A percentile compares a stretch with the other conserved stretches of the same genome.
Evolutionary conservation across 2,888 invertebrate species (phyloP).

Genomic region (Leptinotarsa haldemani): DNA sequence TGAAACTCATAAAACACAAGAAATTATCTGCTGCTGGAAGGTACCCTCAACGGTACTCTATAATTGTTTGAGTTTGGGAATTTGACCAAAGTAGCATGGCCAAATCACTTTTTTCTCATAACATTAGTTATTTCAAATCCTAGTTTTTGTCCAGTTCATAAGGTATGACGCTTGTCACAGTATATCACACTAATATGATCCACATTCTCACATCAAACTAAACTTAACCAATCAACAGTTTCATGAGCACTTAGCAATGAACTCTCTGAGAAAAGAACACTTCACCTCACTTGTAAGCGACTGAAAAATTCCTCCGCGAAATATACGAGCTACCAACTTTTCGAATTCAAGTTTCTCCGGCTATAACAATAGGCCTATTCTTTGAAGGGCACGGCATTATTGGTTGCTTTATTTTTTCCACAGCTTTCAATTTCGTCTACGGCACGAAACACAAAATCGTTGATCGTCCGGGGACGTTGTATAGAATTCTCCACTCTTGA

Average conservation of each 20-base stretch:
- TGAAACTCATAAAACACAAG: too few species aligned
- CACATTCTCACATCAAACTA: too few species aligned
- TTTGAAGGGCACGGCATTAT: constrained; percentile 11
- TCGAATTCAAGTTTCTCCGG: constrained; percentile 2
- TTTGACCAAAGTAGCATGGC: too few species aligned
- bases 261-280: background rate
- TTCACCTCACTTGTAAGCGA: background rate
- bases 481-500: constrained; percentile 39
- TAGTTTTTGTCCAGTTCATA: too few species aligned
- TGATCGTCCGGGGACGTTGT: constrained; percentile 23
- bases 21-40: too few species aligned
- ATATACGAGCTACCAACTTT: constrained; percentile 5
- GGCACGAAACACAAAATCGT: constrained; percentile 28
- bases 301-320: constrained; percentile 15
- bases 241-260: constrained; percentile 10
- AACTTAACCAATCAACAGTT: background rate
- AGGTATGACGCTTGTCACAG: too few species aligned
- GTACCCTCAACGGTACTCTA: too few species aligned
- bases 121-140: too few species aligned
- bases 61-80: too few species aligned
- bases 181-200: too few species aligned
- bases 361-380: constrained; percentile 10
- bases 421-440: constrained; percentile 28
- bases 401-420: constrained; percentile 21
- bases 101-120: too few species aligned